A percentile compares a stretch with the other conserved stretches of the same genome.
Conservation (phyloP, 2,888 invertebrate genomes). For the Nephrotoma guestfalica region DNA sequence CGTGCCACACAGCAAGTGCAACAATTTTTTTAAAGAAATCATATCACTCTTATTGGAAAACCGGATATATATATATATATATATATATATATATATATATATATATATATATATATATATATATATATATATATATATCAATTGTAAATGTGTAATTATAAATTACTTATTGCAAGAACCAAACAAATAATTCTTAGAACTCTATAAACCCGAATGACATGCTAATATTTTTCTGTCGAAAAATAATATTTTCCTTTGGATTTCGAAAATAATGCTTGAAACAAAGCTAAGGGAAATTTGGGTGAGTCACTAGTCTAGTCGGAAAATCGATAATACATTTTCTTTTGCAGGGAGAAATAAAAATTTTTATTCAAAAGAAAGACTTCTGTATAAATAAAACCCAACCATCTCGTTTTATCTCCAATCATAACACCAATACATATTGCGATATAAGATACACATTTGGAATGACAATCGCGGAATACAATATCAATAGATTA, state of each 20-base stretch:
- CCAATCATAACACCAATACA: background rate
- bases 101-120: too few species aligned
- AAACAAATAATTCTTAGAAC: background rate
- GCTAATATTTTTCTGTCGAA: background rate
- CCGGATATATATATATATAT: too few species aligned
- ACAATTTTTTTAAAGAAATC: too few species aligned
- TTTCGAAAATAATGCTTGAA: background rate
- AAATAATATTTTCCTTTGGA: background rate
- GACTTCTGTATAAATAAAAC: background rate
- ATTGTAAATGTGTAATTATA: too few species aligned
- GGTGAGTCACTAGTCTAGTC: background rate
- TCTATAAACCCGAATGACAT: background rate
- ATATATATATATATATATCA: too few species aligned
- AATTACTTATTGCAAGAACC: background rate
- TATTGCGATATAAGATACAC: background rate
- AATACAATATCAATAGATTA: background rate
- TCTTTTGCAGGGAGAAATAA: background rate
- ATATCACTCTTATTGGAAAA: too few species aligned
- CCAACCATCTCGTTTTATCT: too few species aligned
- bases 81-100: too few species aligned
- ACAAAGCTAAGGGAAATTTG: background rate
- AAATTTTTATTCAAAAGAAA: background rate
- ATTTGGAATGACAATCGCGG: background rate
- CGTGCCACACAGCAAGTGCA: too few species aligned
- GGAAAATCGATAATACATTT: background rate